Base-by-base conservation (phyloP, 1,140 invertebrate genomes). In the Araneus ventricosus region DNA sequence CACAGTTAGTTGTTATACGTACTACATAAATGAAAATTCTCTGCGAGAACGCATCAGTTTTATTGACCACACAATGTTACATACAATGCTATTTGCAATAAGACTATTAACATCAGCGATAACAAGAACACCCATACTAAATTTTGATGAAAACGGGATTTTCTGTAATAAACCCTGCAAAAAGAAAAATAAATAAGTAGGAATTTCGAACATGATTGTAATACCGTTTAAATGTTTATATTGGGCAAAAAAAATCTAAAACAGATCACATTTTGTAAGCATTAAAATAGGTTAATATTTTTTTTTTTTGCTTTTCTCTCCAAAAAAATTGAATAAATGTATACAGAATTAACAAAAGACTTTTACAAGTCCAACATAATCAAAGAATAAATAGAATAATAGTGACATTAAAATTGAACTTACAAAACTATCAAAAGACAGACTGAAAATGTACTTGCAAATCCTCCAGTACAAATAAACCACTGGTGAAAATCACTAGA, bases 381-480 rank as follows among this genome's bases (percentile, higher is more conserved):
- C 7, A 7, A 39, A 2, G 0, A 41, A 45, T 4, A 22, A 20
- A 41, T 37, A 41, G 20, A 27, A 52, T 85, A 20, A 88, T 27
- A 88, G 45, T 70, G 41, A 41, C 2, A 37, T 7, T 27, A 70
- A 30, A 20, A 45, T n/a, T 45, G 41, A 45, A 90, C 88, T 88
- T 41, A 88, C 88, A 90, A 57, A 41, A 90, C 2, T 24, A 70
- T 10, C 30, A 30, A 37, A 4, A 79, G 22, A 7, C 52, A 80
- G 0, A 90, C 0, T 70, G 22, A 27, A 79, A 79, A 34, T 24
- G 45, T 30, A 24, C 88, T 90, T 7, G 70, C 39, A 75, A 90
- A 79, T 22, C 67, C 67, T n/a, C 45, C 70, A 8, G 45, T 41
- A 80, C 88, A 90, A 59, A 90, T 75, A 27, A 79, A 80, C 37